Evolutionary conservation across 2,797 vertebrate species (phyloP).

Genomic region (Arnoldichthys spilopterus): DNA sequence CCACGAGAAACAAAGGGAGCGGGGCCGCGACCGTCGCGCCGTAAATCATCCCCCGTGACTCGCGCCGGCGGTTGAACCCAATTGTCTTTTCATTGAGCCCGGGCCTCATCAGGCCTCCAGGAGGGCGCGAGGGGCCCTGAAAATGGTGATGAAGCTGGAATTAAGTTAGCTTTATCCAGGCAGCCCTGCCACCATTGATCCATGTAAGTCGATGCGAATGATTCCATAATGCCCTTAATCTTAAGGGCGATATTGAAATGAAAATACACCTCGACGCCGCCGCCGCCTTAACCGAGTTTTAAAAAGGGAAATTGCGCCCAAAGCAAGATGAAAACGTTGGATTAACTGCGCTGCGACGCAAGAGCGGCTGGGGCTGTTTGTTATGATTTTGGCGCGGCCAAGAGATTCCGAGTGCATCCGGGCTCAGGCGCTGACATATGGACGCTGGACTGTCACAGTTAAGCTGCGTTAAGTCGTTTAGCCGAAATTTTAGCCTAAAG

Average conservation of each 20-base stretch:
- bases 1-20: constrained; percentile 36
- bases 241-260: constrained; percentile 26
- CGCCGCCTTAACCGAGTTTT: constrained; percentile 10
- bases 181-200: constrained; percentile 9
- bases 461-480: not conserved
- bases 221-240: constrained; percentile 41
- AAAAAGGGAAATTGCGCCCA: constrained; percentile 2
- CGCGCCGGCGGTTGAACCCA: constrained; percentile 43
- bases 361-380: not conserved
- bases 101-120: constrained; percentile 32
- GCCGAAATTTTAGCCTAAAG: not conserved
- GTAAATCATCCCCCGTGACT: constrained; percentile 38
- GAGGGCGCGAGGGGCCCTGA: constrained; percentile 24
- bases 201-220: constrained; percentile 26
- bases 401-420: not conserved
- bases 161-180: constrained; percentile 15
- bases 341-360: not conserved
- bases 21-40: constrained; percentile 34
- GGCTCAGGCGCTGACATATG: not conserved
- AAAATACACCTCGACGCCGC: constrained; percentile 23
- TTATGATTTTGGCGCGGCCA: not conserved
- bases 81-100: constrained; percentile 33
- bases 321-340: constrained; percentile 8
- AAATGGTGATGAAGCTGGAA: constrained; percentile 28
- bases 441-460: not conserved